Evolutionary conservation across 2,888 invertebrate genomes (phyloP), one percentile per base, ranked within the genome.

Genomic region (Carpatolechia fugitivella): DNA sequence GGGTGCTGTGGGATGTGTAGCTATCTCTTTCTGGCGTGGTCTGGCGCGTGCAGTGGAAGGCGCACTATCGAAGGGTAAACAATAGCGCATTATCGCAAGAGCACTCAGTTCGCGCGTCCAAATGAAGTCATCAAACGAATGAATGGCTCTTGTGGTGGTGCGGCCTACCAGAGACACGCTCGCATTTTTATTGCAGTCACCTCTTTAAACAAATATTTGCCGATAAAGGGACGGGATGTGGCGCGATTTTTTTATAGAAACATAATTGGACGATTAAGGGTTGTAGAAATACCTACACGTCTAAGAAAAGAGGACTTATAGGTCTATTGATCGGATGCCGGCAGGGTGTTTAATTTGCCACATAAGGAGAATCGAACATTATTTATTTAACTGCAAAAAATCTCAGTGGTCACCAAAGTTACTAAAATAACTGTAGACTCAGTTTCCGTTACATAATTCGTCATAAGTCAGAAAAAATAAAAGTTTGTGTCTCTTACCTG

Each of bases 71-170:
- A 85, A 87, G 85, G 86, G 89, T 89, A 89, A 90, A 90, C 90
- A 90, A 90, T 89, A 86, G 89, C 85, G 81, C 86, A 90, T 89
- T 88, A 89, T 88, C 85, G 83, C 85, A 78, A 82, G 74, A 83
- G 85, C 83, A 81, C 80, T 86, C 85, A 75, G 77, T 85, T 83
- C 77, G 80, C 82, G 85, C 85, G 80, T 79, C 79, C 80, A 88
- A 89, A 90, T 90, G 87, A 90, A 90, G 90, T 80, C 89, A 89
- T 90, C 90, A 90, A 87, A 82, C 82, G 86, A 86, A 88, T 88
- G 86, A 89, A 89, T 88, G 88, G 87, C 78, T 70, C 71, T 74
- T 54, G 58, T 58, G 76, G 76, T 77, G 76, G 75, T 74, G 83
- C 80, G 80, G 80, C 78, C 80, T 80, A 79, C 80, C 74, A 73